Percentiles rank a stretch among this genome's conserved stretches.
Conservation (phyloP, 2,113 vertebrate genomes). For the Peromyscus leucopus region DNA sequence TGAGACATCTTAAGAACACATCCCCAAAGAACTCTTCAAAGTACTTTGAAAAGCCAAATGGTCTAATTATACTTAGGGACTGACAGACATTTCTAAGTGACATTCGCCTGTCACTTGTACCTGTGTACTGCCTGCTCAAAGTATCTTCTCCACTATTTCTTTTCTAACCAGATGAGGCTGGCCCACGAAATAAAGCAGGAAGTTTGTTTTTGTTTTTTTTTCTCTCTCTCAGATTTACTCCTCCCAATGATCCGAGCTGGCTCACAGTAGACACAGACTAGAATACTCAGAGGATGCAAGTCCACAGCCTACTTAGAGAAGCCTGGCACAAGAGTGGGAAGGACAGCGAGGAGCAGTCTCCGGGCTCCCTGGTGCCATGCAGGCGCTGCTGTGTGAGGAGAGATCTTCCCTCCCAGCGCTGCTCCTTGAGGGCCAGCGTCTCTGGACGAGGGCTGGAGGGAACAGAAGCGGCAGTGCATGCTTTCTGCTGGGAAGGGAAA, state of each 20-base stretch:
- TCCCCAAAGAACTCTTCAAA: constrained; percentile 35
- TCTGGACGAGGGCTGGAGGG: constrained; percentile 95
- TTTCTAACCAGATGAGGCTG: constrained; percentile 60
- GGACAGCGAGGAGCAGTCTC: constrained; percentile 82
- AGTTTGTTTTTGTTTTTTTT: constrained; percentile 25
- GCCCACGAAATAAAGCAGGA: constrained; percentile 51
- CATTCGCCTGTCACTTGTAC: constrained; percentile 22
- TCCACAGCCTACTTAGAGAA: constrained; percentile 70
- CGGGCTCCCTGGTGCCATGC: constrained; percentile 84
- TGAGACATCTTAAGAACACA: constrained; percentile 45
- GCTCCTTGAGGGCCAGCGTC: constrained; percentile 94
- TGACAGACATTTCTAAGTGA: constrained; percentile 22
- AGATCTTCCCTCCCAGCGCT: constrained; percentile 91
- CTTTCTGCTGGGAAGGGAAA: constrained; percentile 93
- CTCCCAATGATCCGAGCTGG: constrained; percentile 53
- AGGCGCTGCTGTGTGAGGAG: neutral
- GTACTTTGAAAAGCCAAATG: constrained; percentile 61
- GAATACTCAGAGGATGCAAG: constrained; percentile 36
- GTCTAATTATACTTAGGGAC: constrained; percentile 29
- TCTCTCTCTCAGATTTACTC: constrained; percentile 28
- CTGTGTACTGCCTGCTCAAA: constrained; percentile 26
- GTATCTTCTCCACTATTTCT: constrained; percentile 45
- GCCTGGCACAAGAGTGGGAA: constrained; percentile 81
- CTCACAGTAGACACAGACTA: neutral
- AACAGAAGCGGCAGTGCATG: constrained; percentile 94